A percentile compares a stretch with the other conserved stretches of the same genome.
Evolutionary conservation across 2,797 vertebrate genomes (phyloP).

Genomic region (Anas acuta): DNA sequence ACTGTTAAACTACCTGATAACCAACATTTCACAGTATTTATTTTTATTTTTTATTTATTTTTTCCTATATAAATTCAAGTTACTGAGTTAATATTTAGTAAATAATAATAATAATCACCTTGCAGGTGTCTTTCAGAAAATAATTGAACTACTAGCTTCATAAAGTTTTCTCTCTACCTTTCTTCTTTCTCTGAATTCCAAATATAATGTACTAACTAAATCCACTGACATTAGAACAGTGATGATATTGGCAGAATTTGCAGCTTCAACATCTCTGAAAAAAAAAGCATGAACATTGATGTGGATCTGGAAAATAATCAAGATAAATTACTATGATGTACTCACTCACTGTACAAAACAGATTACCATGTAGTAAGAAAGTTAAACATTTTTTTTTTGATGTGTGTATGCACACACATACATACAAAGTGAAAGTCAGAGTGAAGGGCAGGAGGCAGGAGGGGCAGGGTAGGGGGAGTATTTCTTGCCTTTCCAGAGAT

Average conservation of each 20-base stretch:
- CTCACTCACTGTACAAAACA: neutral
- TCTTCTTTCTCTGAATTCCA: neutral
- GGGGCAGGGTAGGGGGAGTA: neutral
- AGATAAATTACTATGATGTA: neutral
- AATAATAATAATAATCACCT: neutral
- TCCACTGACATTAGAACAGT: neutral
- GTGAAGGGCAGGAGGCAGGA: no score
- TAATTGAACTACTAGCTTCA: neutral
- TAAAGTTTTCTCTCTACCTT: neutral
- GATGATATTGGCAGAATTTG: neutral
- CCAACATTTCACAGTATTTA: neutral
- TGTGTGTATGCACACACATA: no score
- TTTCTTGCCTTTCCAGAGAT: neutral
- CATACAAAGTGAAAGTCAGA: no score
- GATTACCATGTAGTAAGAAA: neutral
- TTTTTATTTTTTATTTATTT: neutral
- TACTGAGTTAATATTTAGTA: neutral
- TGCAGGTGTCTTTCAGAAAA: neutral
- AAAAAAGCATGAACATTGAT: neutral
- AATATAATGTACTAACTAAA: neutral
- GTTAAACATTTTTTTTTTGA: neutral
- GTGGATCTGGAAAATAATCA: neutral
- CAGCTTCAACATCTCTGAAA: neutral
- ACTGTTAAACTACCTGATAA: neutral
- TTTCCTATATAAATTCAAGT: neutral